phyloP scores from a whole-genome alignment of 1,140 invertebrate genomes.

The Cherax quadricarinatus region DNA sequence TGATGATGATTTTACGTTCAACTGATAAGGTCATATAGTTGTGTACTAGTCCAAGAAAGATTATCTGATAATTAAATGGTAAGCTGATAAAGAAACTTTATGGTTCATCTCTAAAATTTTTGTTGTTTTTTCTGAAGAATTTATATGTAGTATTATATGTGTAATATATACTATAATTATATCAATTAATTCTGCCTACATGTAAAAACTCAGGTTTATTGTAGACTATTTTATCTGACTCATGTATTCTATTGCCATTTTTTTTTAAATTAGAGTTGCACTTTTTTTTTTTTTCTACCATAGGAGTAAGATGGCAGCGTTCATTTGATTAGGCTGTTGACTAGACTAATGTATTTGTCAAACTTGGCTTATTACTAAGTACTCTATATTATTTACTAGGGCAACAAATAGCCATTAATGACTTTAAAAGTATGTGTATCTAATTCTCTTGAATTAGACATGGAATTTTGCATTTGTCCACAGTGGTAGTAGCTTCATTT shows the following conservation, averaged over 20 bases:
- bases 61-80: not conserved
- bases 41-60: not conserved
- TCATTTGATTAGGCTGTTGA: constrained; percentile 8
- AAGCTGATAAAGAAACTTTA: not conserved
- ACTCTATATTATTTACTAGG: constrained; percentile 10
- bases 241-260: constrained; percentile 29
- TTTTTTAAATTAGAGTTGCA: constrained; percentile 2
- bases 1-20: not conserved
- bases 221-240: constrained; percentile 20
- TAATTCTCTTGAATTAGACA: not conserved
- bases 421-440: not conserved
- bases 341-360: not conserved
- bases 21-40: not conserved
- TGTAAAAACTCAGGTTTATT: constrained; percentile 50
- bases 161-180: not conserved
- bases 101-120: not conserved
- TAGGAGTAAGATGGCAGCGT: not conserved
- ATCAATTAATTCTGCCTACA: constrained; percentile 40
- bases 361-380: not conserved
- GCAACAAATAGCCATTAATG: not conserved
- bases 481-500: constrained; percentile 10
- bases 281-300: not conserved
- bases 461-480: not conserved
- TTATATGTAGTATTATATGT: not conserved
- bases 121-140: not conserved